A percentile compares a stretch with the other conserved stretches of the same genome.
phyloP scores from a whole-genome alignment of 2,797 vertebrate genomes.

The Linurgus olivaceus region DNA sequence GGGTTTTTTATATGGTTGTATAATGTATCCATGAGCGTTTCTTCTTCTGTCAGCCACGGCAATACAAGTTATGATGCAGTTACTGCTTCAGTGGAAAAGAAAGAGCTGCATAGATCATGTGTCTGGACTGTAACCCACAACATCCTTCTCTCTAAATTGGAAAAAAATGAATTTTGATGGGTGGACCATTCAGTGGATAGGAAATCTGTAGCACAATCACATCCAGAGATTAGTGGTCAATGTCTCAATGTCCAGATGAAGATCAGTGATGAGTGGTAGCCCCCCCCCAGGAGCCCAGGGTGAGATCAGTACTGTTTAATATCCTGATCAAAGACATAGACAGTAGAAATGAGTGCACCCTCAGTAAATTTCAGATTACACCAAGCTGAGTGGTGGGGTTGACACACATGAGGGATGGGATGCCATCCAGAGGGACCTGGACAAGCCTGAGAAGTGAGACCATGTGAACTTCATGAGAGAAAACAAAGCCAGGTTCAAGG shows the following conservation, averaged over 20 bases:
- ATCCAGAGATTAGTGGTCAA: neutral
- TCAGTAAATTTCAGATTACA: neutral
- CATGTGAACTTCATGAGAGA: neutral
- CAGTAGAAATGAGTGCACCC: neutral
- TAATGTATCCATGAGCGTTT: neutral
- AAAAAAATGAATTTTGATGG: neutral
- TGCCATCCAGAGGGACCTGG: neutral
- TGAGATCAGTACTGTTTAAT: neutral
- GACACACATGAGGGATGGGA: neutral
- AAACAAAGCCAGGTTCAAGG: neutral
- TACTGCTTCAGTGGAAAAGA: neutral
- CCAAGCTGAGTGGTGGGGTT: neutral
- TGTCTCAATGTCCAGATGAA: neutral
- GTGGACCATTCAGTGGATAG: too few species aligned
- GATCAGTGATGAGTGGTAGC: accelerated
- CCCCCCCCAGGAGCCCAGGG: neutral
- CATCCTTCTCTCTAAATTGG: neutral
- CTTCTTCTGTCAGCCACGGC: neutral
- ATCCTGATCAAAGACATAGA: neutral
- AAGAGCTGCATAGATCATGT: neutral
- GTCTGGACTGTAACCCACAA: neutral
- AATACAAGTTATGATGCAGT: neutral
- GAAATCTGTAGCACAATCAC: neutral
- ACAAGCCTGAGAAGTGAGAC: neutral
- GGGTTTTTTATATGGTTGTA: neutral